Conservation (phyloP, 1,140 invertebrate species). For the Conus ventricosus region DNA sequence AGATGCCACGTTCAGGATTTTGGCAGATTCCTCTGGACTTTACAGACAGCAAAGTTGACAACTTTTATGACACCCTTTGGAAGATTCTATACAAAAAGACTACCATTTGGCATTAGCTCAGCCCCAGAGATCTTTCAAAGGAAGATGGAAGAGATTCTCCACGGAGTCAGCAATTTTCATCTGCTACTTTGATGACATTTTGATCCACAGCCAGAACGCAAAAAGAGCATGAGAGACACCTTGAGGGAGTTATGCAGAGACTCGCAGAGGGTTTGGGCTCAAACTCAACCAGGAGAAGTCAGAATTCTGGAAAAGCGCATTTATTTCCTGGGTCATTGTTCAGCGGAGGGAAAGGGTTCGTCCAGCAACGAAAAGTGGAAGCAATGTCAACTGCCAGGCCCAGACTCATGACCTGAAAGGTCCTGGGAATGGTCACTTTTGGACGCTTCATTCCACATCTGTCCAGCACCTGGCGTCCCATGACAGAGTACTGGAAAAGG, state of each 20-base stretch:
- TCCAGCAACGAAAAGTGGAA: constrained; percentile 61
- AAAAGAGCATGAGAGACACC: constrained; percentile 51
- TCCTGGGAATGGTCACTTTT: too few relatives aligned
- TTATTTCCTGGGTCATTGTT: constrained; percentile 40
- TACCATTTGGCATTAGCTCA: constrained; percentile 47
- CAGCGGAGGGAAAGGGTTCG: constrained; percentile 34
- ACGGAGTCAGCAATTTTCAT: background rate
- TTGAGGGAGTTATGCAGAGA: constrained; percentile 53
- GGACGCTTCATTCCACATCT: too few relatives aligned
- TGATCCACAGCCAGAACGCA: constrained; percentile 49
- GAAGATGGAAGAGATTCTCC: constrained; percentile 44
- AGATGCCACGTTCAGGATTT: too few relatives aligned
- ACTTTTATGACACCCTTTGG: too few relatives aligned
- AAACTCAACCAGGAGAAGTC: constrained; percentile 64
- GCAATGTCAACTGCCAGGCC: constrained; percentile 57
- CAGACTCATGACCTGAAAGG: constrained; percentile 29
- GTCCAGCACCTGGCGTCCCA: too few relatives aligned
- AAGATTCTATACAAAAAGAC: too few relatives aligned
- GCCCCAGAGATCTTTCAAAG: constrained; percentile 49
- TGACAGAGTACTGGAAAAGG: too few relatives aligned
- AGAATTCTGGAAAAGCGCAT: constrained; percentile 7
- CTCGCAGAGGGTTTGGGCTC: constrained; percentile 55
- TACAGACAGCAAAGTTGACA: too few relatives aligned
- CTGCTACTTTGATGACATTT: constrained; percentile 56
- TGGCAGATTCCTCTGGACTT: too few relatives aligned